These are phyloP conservation scores for Ctenomys sociabilis DNA, from an alignment of 2,113 vertebrate species.

Conservation along the genomic window DNA sequence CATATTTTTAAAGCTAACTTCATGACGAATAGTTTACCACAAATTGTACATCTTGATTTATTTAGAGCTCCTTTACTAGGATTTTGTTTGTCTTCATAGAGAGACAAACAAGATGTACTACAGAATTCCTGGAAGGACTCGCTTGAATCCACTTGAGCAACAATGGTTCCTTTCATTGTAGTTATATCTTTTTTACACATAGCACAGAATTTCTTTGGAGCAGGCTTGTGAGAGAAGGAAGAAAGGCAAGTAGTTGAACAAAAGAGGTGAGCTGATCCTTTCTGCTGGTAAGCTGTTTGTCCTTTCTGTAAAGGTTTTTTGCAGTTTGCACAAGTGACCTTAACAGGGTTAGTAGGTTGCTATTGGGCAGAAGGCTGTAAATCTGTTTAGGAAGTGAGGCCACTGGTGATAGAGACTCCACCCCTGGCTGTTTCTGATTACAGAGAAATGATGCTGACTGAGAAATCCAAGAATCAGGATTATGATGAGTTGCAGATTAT, in stretches of 20 bases:
- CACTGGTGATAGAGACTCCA: constrained; percentile 94
- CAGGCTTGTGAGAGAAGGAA: constrained; percentile 97
- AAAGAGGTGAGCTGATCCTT: constrained; percentile 98
- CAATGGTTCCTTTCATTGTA: constrained; percentile 99
- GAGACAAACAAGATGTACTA: constrained; percentile 96
- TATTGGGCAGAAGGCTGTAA: constrained; percentile 92
- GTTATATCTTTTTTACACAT: constrained; percentile 99
- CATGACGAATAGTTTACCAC: constrained; percentile 98
- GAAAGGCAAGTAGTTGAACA: constrained; percentile 98
- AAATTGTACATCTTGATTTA: constrained; percentile 98
- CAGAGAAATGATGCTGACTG: constrained; percentile 97
- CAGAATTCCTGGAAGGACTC: constrained; percentile 99
- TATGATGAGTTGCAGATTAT: constrained; percentile 93
- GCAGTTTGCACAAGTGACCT: constrained; percentile 98
- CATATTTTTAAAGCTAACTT: constrained; percentile 99
- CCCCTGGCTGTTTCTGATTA: constrained; percentile 96
- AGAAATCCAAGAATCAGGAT: constrained; percentile 98
- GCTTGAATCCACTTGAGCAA: constrained; percentile 99
- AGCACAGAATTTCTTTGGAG: constrained; percentile 99
- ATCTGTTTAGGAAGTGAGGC: constrained; percentile 95
- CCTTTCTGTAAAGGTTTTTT: constrained; percentile 99
- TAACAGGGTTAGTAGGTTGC: constrained; percentile 94
- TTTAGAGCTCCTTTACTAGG: constrained; percentile 93
- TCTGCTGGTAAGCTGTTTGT: constrained; percentile 97
- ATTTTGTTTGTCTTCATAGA: constrained; percentile 98